These are phyloP conservation scores for Clivina fossor DNA, from an alignment of 2,888 invertebrate species.

Conservation along the genomic window DNA sequence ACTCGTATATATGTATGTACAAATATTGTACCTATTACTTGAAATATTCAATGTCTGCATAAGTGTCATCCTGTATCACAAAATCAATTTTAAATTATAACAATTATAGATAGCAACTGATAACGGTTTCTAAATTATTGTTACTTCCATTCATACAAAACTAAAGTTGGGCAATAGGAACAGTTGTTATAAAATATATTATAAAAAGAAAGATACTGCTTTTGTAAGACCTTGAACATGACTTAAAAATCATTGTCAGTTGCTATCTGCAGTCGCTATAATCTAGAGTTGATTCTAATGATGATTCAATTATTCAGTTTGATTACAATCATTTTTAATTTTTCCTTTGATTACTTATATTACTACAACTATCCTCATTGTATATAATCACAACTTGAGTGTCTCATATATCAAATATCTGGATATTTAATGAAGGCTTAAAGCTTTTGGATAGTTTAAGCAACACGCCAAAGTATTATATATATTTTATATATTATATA, in stretches of 20 bases:
- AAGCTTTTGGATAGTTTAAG: slow-evolving; percentile 33
- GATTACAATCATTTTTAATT: neutral
- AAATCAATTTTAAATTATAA: too few species aligned
- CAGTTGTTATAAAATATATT: too few species aligned
- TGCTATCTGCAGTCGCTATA: too few species aligned
- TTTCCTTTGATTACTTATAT: too few species aligned
- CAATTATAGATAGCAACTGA: too few species aligned
- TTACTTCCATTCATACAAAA: too few species aligned
- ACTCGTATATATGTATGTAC: slow-evolving; percentile 17
- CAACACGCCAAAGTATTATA: slow-evolving; percentile 33
- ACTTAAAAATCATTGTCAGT: too few species aligned
- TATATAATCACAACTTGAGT: slow-evolving; percentile 25
- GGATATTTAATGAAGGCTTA: slow-evolving; percentile 35
- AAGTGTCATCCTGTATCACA: slow-evolving; percentile 28
- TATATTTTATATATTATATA: slow-evolving; percentile 23
- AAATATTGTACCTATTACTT: slow-evolving; percentile 11
- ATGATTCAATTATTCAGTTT: neutral
- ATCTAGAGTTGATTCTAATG: slow-evolving; percentile 18
- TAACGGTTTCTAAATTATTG: too few species aligned
- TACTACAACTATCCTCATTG: slow-evolving; percentile 20
- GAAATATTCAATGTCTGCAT: slow-evolving; percentile 15
- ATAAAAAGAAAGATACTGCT: too few species aligned
- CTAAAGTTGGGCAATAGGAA: too few species aligned
- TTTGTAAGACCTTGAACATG: too few species aligned
- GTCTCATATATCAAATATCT: slow-evolving; percentile 28